phyloP scores from a whole-genome alignment of 2,113 vertebrate species.

The Brevimyrus niger region DNA sequence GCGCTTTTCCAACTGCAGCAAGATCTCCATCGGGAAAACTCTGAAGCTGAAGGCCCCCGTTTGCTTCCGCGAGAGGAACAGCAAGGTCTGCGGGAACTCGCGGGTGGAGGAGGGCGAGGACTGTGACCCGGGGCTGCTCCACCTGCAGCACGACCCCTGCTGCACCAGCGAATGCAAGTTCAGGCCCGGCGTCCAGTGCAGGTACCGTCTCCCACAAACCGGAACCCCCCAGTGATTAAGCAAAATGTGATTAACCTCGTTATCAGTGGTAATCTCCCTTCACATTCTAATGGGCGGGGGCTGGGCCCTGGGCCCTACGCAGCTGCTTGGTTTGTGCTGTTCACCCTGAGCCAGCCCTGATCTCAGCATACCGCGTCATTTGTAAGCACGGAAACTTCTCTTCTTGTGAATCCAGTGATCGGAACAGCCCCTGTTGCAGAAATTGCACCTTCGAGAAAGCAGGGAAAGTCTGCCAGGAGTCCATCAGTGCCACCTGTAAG shows the following conservation, averaged over 20 bases:
- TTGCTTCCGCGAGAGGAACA: slow-evolving; percentile 88
- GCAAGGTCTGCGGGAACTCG: slow-evolving; percentile 93
- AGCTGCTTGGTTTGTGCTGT: neutral
- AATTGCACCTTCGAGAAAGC: slow-evolving; percentile 74
- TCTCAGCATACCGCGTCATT: neutral
- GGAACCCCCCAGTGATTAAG: too few relatives aligned
- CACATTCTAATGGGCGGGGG: neutral
- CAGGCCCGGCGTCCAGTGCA: slow-evolving; percentile 67
- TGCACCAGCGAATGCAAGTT: slow-evolving; percentile 77
- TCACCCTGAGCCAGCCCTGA: neutral
- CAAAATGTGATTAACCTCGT: neutral
- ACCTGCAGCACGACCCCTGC: slow-evolving; percentile 76
- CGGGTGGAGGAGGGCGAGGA: slow-evolving; percentile 89
- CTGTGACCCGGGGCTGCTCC: slow-evolving; percentile 85
- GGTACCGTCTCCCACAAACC: too few relatives aligned
- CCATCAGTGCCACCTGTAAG: slow-evolving; percentile 91
- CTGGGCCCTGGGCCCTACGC: neutral
- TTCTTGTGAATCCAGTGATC: slow-evolving; percentile 63
- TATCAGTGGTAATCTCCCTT: neutral
- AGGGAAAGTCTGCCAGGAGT: slow-evolving; percentile 83
- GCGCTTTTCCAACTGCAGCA: slow-evolving; percentile 96
- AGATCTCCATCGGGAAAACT: slow-evolving; percentile 81
- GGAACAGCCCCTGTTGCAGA: slow-evolving; percentile 91
- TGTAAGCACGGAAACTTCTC: neutral
- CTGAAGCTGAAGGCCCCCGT: slow-evolving; percentile 73